These are phyloP conservation scores for Plectrocnemia conspersa DNA, from an alignment of 1,140 invertebrate species.

Conservation along the genomic window DNA sequence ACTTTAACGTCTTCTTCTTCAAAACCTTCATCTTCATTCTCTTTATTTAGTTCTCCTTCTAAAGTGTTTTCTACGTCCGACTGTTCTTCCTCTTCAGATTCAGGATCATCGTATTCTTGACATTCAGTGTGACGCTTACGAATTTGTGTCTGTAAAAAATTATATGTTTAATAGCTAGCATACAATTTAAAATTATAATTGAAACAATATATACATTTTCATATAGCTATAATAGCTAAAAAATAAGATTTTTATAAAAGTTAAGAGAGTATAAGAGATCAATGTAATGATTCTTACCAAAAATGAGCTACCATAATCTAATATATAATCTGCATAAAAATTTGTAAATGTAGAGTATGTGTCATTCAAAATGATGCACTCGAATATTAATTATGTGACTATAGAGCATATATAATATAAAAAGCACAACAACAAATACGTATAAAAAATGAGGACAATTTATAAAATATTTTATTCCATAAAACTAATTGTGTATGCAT, in stretches of 20 bases:
- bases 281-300: no score
- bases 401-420: no score
- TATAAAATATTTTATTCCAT: no score
- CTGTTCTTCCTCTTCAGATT: conserved; percentile 51
- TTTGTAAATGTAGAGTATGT: no score
- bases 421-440: no score
- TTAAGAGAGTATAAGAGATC: neutral
- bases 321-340: no score
- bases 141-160: conserved; percentile 44
- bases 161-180: neutral
- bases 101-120: conserved; percentile 54
- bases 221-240: neutral
- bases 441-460: no score
- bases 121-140: conserved; percentile 47
- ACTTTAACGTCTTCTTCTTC: conserved; percentile 39
- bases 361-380: no score
- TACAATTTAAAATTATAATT: conserved; percentile 8
- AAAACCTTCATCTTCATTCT: conserved; percentile 43
- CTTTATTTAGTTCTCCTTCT: conserved; percentile 39
- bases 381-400: no score
- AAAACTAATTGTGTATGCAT: no score
- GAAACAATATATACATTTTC: neutral
- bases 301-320: no score
- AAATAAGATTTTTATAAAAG: neutral
- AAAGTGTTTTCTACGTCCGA: conserved; percentile 44